Evolutionary conservation across 1,140 invertebrate species (phyloP).

Genomic region (Thaumatotibia leucotreta): DNA sequence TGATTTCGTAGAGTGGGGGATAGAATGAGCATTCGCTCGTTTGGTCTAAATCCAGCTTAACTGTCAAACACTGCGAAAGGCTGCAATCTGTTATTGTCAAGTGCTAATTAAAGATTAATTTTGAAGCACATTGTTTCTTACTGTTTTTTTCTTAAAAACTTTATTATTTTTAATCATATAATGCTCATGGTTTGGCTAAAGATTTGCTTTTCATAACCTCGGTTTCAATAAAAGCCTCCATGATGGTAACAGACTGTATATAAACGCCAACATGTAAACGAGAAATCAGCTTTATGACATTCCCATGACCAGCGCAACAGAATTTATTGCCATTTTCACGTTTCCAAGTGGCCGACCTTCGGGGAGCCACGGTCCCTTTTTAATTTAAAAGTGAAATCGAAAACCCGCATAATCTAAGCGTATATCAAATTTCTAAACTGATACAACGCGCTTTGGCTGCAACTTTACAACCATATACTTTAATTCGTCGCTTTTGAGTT

Average conservation of each 20-base stretch:
- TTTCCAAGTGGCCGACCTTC: conserved; percentile 5
- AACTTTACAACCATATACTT: not conserved
- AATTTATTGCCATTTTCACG: conserved; percentile 3
- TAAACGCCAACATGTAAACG: not conserved
- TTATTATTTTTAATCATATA: too few relatives aligned
- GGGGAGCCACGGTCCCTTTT: not conserved
- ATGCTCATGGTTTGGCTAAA: too few relatives aligned
- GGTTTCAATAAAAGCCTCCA: too few relatives aligned
- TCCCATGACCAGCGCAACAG: not conserved
- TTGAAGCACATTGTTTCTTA: too few relatives aligned
- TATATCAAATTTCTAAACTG: not conserved
- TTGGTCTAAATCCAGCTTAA: too few relatives aligned
- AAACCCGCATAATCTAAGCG: not conserved
- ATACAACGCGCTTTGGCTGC: not conserved
- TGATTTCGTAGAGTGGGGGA: too few relatives aligned
- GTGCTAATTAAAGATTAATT: too few relatives aligned
- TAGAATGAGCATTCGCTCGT: too few relatives aligned
- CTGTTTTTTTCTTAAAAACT: too few relatives aligned
- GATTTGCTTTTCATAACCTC: too few relatives aligned
- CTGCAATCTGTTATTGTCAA: too few relatives aligned
- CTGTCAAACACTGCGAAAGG: too few relatives aligned
- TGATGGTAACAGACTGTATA: not conserved
- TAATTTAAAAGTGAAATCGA: conserved; percentile 13
- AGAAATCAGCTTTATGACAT: not conserved
- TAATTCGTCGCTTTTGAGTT: not conserved